Conservation (phyloP, 2,888 invertebrate species). For the Pollenia amentaria region DNA sequence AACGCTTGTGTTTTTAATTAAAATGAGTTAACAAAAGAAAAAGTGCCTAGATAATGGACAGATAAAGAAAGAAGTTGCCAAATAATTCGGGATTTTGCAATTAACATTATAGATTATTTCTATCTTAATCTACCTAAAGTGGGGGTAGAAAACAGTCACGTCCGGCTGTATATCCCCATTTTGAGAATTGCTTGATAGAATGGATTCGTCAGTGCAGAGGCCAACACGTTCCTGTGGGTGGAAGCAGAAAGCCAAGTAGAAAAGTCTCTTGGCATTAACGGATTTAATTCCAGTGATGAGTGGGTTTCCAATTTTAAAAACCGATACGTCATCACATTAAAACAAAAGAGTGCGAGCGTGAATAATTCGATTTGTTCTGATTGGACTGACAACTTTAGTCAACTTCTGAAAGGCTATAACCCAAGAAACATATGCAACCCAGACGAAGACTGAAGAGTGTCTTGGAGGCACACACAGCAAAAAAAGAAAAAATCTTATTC, state of each 20-base stretch:
- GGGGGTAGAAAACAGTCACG: too few species aligned
- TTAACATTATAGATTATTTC: too few species aligned
- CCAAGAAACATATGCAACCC: too few species aligned
- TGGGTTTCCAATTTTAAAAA: constrained; percentile 13
- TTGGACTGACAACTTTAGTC: background rate
- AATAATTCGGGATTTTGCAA: background rate
- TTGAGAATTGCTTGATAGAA: too few species aligned
- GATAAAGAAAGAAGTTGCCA: constrained; percentile 13
- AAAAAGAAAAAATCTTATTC: constrained; percentile 2
- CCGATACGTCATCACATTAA: background rate
- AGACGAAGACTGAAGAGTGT: background rate
- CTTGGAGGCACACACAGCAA: background rate
- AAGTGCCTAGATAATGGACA: constrained; percentile 9
- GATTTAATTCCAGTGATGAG: too few species aligned
- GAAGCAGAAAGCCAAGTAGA: constrained; percentile 23
- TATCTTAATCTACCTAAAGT: too few species aligned
- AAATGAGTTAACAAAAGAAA: constrained; percentile 16
- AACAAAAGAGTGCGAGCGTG: too few species aligned
- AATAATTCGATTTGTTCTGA: too few species aligned
- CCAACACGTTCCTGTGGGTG: too few species aligned
- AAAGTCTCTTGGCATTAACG: background rate
- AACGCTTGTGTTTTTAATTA: constrained; percentile 12
- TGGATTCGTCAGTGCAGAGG: too few species aligned
- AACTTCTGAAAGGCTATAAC: background rate
- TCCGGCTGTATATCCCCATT: too few species aligned